These are phyloP conservation scores for Corythaeola cristata DNA, from an alignment of 2,113 vertebrate species.

Conservation along the genomic window DNA sequence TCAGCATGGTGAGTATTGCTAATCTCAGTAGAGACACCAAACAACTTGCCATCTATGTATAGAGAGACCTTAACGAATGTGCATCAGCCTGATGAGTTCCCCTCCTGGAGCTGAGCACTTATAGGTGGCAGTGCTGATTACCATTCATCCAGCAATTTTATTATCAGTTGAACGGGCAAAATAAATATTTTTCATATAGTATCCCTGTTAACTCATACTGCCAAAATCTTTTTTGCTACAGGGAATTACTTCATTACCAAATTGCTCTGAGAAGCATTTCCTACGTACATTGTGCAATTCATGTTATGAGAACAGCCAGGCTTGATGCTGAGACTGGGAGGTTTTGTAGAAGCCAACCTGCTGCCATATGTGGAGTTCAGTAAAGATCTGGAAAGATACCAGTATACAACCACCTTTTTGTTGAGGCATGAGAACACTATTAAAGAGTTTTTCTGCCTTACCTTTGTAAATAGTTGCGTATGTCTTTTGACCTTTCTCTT, in stretches of 20 bases:
- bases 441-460: neutral
- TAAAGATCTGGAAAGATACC: neutral
- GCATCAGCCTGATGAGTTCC: neutral
- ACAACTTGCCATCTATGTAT: neutral
- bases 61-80: neutral
- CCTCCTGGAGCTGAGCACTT: neutral
- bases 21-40: neutral
- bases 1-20: neutral
- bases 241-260: neutral
- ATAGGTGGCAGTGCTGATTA: neutral
- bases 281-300: neutral
- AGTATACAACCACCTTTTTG: neutral
- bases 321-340: neutral
- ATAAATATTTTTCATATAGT: slow-evolving; percentile 6
- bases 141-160: slow-evolving; percentile 7
- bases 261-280: neutral
- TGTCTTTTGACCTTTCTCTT: neutral
- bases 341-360: neutral
- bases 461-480: neutral
- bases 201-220: neutral
- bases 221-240: neutral
- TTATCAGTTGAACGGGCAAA: slow-evolving; percentile 1
- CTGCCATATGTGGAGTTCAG: neutral
- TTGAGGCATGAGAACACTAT: neutral
- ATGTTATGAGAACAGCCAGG: neutral